Percentiles rank a stretch among this genome's conserved stretches.
Conservation (phyloP, 2,888 invertebrate species). For the Tachina lurida region DNA sequence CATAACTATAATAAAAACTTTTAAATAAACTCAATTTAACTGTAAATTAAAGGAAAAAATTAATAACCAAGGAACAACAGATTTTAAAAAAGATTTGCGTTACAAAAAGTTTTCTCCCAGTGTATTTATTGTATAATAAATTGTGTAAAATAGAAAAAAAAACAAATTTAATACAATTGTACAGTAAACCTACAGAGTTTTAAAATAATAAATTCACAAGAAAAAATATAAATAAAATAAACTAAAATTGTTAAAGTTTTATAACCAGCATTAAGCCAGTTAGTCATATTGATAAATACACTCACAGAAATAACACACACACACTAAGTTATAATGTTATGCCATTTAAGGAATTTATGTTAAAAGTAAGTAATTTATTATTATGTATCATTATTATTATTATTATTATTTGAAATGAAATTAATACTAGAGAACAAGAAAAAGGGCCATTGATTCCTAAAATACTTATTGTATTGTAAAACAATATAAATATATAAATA, state of each 20-base stretch:
- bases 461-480: constrained; percentile 65
- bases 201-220: constrained; percentile 28
- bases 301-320: constrained; percentile 45
- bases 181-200: constrained; percentile 55
- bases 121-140: constrained; percentile 63
- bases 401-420: constrained; percentile 6
- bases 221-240: not conserved
- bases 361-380: constrained; percentile 48
- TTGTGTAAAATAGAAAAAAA: not conserved
- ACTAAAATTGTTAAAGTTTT: constrained; percentile 69
- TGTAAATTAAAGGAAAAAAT: constrained; percentile 25
- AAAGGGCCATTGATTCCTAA: constrained; percentile 78
- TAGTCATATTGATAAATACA: constrained; percentile 45
- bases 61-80: not conserved
- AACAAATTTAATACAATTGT: constrained; percentile 31
- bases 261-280: constrained; percentile 52
- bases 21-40: not conserved
- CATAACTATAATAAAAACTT: not conserved
- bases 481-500: constrained; percentile 48
- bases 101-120: constrained; percentile 2
- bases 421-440: constrained; percentile 23
- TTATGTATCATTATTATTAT: not conserved
- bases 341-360: constrained; percentile 69
- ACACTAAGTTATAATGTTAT: constrained; percentile 60
- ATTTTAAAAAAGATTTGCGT: constrained; percentile 13